These are phyloP conservation scores for Anthopleura xanthogrammica DNA, from an alignment of 92 coral and sea anemone genomes.

Conservation along the genomic window DNA sequence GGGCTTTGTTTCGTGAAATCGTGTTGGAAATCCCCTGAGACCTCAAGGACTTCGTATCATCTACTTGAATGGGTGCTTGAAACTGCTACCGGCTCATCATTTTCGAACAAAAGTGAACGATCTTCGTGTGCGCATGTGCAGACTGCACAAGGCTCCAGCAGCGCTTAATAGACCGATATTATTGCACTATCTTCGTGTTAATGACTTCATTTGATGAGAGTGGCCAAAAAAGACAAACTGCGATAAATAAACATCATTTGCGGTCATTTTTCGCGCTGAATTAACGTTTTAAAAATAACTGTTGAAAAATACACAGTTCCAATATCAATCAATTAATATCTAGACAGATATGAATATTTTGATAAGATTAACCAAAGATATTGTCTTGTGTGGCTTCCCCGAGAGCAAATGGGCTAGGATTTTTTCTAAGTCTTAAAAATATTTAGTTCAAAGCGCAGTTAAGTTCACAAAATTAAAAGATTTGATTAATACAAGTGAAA, in stretches of 20 bases:
- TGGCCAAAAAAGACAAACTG: neutral
- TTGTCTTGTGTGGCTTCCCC: neutral
- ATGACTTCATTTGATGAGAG: constrained; percentile 6
- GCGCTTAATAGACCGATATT: neutral
- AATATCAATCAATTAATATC: neutral
- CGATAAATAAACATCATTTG: neutral
- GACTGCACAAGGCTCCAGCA: neutral
- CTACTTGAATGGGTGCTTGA: constrained; percentile 19
- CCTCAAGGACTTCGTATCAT: constrained; percentile 24
- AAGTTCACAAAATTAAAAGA: constrained; percentile 10
- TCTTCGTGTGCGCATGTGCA: constrained; percentile 15
- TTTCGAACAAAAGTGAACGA: constrained; percentile 15
- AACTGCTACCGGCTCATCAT: constrained; percentile 8
- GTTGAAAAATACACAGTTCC: neutral
- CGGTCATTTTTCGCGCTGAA: neutral
- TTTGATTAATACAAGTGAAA: constrained; percentile 9
- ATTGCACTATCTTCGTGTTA: neutral
- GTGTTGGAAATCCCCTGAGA: constrained; percentile 39
- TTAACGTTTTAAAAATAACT: neutral
- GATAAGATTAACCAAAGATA: constrained; percentile 5
- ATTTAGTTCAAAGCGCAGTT: constrained; percentile 13
- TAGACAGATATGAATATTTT: neutral
- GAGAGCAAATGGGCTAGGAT: neutral
- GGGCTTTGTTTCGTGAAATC: constrained; percentile 29
- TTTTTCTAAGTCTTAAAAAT: neutral